Evolutionary conservation across 1,140 invertebrate species (phyloP), one percentile per base, ranked within the genome.

Genomic region (Drosophila orena): DNA sequence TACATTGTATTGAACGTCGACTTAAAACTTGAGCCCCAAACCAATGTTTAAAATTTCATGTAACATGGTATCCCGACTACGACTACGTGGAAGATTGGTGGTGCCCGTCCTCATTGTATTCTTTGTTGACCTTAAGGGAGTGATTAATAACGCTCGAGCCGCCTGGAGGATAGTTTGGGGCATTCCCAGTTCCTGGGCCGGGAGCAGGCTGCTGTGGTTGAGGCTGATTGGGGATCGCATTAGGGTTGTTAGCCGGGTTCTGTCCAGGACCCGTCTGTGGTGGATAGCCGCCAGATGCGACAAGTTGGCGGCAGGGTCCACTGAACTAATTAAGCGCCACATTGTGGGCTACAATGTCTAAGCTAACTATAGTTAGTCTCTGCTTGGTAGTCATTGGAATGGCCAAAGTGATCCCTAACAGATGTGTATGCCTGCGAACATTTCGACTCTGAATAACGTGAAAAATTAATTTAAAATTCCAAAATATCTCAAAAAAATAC

Each of bases 341-440:
- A n/a, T n/a, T n/a, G n/a, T n/a, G n/a, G n/a, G n/a, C n/a, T n/a
- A 99, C 92, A 93, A 98, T 81, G 97, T 98, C 77, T 97, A 96
- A 95, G 69, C 69, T 77, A 61, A 50, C 34, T 40, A 30, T n/a
- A n/a, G n/a, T n/a, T 58, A 35, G 59, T 30, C 35, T 34, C 35
- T 22, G 40, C 30, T 52, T 55, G 17, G 40, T 34, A 43, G 38
- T 49, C 35, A 38, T 42, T 46, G 60, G 47, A 66, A 58, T 47
- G 53, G 40, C 43, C 15, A 53, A 43, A 7, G 35, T 40, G 49
- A 61, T 66, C 58, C 64, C 50, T 54, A 49, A 54, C 64, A 62
- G 59, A 70, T 56, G 47, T 54, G 20, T 46, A 70, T 40, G 27
- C 65, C 50, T 65, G 64, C 30, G 12, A 65, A 49, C 46, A 56